phyloP scores from a whole-genome alignment of 2,888 invertebrate species.

The Diaperis boleti region DNA sequence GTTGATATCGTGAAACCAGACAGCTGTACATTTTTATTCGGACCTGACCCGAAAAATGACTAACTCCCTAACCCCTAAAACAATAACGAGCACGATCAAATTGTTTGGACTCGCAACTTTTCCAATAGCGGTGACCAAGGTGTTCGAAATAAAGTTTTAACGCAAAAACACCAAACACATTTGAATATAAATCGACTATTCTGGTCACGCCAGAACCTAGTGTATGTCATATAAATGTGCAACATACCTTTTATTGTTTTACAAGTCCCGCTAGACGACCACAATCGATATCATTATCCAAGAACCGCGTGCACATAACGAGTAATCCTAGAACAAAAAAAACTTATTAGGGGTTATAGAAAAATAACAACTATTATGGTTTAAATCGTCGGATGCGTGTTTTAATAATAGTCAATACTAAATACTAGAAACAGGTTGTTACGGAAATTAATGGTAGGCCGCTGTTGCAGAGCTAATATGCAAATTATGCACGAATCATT shows the following conservation, averaged over 20 bases:
- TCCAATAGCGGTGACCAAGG: not conserved
- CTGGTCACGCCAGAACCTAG: slow-evolving; percentile 26
- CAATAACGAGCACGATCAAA: too few species aligned
- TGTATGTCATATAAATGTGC: slow-evolving; percentile 43
- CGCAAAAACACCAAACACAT: slow-evolving; percentile 27
- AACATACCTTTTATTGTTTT: slow-evolving; percentile 42
- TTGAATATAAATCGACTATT: slow-evolving; percentile 38
- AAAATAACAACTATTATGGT: not conserved
- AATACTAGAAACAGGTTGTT: slow-evolving; percentile 9
- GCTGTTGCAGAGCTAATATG: slow-evolving; percentile 4
- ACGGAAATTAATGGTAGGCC: slow-evolving; percentile 1
- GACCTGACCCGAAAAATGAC: too few species aligned
- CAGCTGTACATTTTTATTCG: too few species aligned
- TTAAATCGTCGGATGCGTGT: not conserved
- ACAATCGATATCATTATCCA: slow-evolving; percentile 23
- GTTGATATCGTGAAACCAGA: too few species aligned
- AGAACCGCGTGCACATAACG: slow-evolving; percentile 6
- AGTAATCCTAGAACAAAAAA: slow-evolving; percentile 4
- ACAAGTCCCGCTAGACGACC: slow-evolving; percentile 24
- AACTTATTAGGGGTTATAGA: not conserved
- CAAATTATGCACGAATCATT: slow-evolving; percentile 14
- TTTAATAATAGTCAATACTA: not conserved
- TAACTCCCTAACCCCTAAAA: too few species aligned
- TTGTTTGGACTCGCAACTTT: not conserved
- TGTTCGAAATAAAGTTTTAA: slow-evolving; percentile 21